Percentiles rank a stretch among this genome's conserved stretches.
These are phyloP conservation scores for Zonitis immaculata DNA, from an alignment of 2,888 invertebrate genomes.

Conservation along the genomic window DNA sequence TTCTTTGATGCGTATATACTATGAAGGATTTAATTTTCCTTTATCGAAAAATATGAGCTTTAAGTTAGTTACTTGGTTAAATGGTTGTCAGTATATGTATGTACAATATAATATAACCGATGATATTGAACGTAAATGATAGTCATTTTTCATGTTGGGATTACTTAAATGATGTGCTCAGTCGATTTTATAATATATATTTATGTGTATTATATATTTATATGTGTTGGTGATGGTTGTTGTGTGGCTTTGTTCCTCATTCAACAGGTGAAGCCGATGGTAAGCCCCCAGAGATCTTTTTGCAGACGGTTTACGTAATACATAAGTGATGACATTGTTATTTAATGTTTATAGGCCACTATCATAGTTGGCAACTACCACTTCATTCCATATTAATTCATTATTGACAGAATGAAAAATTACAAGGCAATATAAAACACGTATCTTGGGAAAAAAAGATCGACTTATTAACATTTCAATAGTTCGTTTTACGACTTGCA, in stretches of 20 bases:
- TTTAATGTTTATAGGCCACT: conserved; percentile 37
- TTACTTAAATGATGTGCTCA: conserved; percentile 16
- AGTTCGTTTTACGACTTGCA: conserved; percentile 3
- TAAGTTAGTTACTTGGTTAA: not conserved
- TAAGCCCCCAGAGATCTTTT: conserved; percentile 53
- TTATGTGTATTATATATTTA: conserved; percentile 12
- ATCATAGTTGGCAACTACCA: too few relatives aligned
- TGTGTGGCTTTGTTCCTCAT: conserved; percentile 31
- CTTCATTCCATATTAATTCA: not conserved
- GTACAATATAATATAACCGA: too few relatives aligned
- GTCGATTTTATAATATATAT: conserved; percentile 7
- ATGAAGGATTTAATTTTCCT: conserved; percentile 15
- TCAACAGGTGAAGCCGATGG: conserved; percentile 47
- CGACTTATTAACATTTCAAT: conserved; percentile 18
- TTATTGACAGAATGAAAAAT: not conserved
- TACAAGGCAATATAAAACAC: not conserved
- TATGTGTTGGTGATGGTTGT: too few relatives aligned
- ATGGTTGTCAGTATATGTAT: conserved; percentile 4
- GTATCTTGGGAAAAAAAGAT: too few relatives aligned
- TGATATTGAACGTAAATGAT: conserved; percentile 21
- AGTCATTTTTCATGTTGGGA: conserved; percentile 26
- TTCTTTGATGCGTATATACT: conserved; percentile 2
- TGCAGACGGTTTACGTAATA: conserved; percentile 54
- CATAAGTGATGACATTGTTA: conserved; percentile 58
- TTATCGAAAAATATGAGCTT: conserved; percentile 4